Evolutionary conservation across 2,888 invertebrate genomes (phyloP), one percentile per base, ranked within the genome.

Genomic region (Agrotis ipsilon): DNA sequence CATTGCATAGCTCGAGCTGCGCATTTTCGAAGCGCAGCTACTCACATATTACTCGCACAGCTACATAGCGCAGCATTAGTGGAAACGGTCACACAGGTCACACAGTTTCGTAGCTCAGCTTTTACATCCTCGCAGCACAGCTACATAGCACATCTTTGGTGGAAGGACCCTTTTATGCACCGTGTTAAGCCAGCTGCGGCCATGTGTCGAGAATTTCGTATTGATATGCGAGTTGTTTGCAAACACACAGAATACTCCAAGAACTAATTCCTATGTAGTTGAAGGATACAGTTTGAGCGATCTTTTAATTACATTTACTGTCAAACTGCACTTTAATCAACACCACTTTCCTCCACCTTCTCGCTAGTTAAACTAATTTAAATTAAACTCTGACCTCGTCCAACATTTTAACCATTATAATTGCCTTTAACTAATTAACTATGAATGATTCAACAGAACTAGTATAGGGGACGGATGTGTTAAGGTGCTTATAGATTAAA

Each of bases 371-470:
- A 74, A 62, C 66, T 58, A 52, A 75, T 55, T 65, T 61, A 74
- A 75, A 73, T 77, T 71, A 75, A 70, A 67, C 68, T 73, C 67
- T 75, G 75, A 81, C 84, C 78, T 78, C 74, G 51, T 55, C 55
- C 54, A 81, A 73, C 68, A 72, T 72, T 73, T 62, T 60, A 78
- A 75, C 81, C 61, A 66, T 82, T 60, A 45, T 80, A 85, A 83
- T 81, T 81, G 79, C 68, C 72, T 62, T 72, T 75, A 75, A 84
- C 84, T 78, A 82, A 84, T 84, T 73, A 85, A 83, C 72, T 32
- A 24, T 51, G 72, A 68, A 74, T 84, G 86, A 84, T 58, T 78
- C 73, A 75, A 78, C 86, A 65, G 62, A 79, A 71, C 62, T 67
- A 48, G 46, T 11, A 72, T 77, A 69, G 67, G 68, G 58, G 69